Conservation (phyloP, 2,113 vertebrate genomes). For the Eudyptes chrysolophus region DNA sequence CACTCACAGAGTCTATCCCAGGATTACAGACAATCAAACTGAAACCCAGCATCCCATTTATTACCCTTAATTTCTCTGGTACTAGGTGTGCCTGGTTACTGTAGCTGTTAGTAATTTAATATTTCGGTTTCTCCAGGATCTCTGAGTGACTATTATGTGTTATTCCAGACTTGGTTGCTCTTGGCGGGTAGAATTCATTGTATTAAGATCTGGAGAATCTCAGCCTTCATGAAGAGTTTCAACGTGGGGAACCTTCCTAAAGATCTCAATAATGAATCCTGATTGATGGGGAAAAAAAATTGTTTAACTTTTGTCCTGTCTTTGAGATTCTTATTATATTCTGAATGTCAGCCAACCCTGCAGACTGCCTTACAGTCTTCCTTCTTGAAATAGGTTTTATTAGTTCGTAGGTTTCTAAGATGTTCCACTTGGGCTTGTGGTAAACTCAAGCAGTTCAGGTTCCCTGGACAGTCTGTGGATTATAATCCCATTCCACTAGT, state of each 20-base stretch:
- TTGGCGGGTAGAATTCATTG: accelerated
- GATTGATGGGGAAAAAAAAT: not conserved
- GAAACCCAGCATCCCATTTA: not conserved
- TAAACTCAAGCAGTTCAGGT: not conserved
- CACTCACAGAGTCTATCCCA: not conserved
- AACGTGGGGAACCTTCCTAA: not conserved
- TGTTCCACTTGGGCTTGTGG: not conserved
- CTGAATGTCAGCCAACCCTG: not conserved
- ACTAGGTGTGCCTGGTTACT: not conserved
- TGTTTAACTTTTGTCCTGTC: not conserved
- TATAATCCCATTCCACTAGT: not conserved
- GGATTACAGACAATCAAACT: not conserved
- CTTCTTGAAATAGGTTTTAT: not conserved
- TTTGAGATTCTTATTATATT: not conserved
- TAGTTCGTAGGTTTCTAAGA: not conserved
- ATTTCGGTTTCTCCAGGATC: not conserved
- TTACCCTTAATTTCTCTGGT: not conserved
- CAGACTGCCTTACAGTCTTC: not conserved
- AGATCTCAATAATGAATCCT: not conserved
- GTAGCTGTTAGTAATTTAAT: not conserved
- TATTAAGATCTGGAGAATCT: not conserved
- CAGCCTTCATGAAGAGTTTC: not conserved
- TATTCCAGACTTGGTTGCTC: not conserved
- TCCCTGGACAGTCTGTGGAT: not conserved
- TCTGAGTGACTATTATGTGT: not conserved